Percentiles rank a stretch among this genome's conserved stretches.
These are phyloP conservation scores for Eubasilissa regina DNA, from an alignment of 1,140 invertebrate genomes.

Conservation along the genomic window DNA sequence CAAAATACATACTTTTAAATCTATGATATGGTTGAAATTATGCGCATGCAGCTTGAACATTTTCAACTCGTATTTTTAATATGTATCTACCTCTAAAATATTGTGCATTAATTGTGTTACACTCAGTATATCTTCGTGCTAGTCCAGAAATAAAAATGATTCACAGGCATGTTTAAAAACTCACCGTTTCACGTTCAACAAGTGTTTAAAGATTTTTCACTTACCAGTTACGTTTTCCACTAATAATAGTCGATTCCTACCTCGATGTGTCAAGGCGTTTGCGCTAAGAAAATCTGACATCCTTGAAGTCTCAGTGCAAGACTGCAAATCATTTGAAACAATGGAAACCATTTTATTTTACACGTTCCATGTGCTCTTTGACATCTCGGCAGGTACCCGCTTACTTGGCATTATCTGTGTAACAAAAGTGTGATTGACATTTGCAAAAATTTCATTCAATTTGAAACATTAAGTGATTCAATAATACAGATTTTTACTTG, in stretches of 20 bases:
- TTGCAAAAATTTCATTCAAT: neutral
- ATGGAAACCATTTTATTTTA: constrained; percentile 31
- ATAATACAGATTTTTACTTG: no score
- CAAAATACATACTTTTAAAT: no score
- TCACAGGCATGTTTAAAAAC: no score
- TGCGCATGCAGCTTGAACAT: no score
- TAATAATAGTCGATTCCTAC: constrained; percentile 1
- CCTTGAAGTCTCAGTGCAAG: neutral
- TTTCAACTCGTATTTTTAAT: no score
- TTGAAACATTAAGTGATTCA: neutral
- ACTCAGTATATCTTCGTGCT: no score
- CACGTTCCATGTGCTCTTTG: constrained; percentile 10
- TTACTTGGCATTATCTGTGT: neutral
- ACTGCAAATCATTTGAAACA: constrained; percentile 12
- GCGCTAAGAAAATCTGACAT: constrained; percentile 8
- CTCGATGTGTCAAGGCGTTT: constrained; percentile 29
- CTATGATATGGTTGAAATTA: no score
- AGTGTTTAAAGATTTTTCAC: neutral
- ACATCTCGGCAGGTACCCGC: neutral
- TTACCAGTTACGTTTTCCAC: neutral
- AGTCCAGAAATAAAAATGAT: no score
- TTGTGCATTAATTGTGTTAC: no score
- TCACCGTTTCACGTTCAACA: no score
- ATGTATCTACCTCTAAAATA: no score
- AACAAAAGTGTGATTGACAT: neutral